These are phyloP conservation scores for Microtus richardsoni DNA, from an alignment of 2,113 vertebrate genomes.

Conservation along the genomic window DNA sequence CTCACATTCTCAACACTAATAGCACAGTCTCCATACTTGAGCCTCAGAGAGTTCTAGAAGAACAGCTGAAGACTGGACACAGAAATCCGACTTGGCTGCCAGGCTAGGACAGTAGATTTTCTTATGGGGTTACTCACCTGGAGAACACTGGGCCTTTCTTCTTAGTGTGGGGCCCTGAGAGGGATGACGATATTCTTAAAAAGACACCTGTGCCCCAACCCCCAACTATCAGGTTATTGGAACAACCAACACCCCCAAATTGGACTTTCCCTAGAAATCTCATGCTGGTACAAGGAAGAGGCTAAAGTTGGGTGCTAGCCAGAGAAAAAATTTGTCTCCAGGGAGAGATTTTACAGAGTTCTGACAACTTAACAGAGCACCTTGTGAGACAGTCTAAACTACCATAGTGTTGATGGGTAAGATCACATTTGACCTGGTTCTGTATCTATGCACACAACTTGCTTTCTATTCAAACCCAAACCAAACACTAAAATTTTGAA, in stretches of 20 bases:
- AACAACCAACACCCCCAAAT: no score
- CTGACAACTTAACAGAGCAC: neutral
- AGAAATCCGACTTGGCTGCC: slow-evolving; percentile 65
- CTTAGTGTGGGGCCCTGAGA: neutral
- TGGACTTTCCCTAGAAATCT: neutral
- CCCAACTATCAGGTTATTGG: neutral
- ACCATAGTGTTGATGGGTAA: neutral
- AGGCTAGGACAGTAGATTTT: slow-evolving; percentile 33
- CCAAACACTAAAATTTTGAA: neutral
- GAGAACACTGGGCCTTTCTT: neutral
- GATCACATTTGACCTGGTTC: no score
- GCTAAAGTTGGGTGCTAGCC: neutral
- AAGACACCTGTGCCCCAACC: neutral
- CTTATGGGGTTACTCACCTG: neutral
- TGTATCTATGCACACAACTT: no score
- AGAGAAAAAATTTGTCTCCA: neutral
- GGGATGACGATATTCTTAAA: neutral
- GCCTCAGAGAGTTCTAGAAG: neutral
- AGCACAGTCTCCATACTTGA: slow-evolving; percentile 47
- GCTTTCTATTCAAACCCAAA: neutral
- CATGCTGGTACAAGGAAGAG: neutral
- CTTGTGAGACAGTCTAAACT: neutral
- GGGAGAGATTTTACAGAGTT: no score
- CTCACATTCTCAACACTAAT: slow-evolving; percentile 61
- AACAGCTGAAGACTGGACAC: neutral